Percentiles rank a stretch among this genome's conserved stretches.
Conservation (phyloP, 2,113 vertebrate genomes). For the Saguinus midas region DNA sequence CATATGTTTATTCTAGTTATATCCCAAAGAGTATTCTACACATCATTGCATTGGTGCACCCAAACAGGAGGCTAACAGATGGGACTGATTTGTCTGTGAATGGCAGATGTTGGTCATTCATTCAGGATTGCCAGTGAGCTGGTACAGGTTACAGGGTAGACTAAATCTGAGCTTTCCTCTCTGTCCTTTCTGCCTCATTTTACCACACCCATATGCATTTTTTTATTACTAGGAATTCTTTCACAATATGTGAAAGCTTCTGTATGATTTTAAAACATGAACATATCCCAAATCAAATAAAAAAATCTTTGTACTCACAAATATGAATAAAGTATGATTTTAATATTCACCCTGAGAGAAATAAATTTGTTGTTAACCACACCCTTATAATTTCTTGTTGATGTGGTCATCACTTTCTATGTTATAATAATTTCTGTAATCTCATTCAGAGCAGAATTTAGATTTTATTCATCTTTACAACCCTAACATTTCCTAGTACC, state of each 20-base stretch:
- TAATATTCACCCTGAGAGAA: neutral
- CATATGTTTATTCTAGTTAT: slow-evolving; percentile 56
- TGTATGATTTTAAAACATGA: neutral
- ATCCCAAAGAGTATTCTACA: slow-evolving; percentile 20
- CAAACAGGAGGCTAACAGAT: slow-evolving; percentile 71
- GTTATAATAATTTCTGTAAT: neutral
- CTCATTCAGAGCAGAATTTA: neutral
- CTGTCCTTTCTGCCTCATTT: neutral
- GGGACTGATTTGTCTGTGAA: slow-evolving; percentile 71
- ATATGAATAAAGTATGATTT: neutral
- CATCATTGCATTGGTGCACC: slow-evolving; percentile 48
- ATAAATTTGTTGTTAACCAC: neutral
- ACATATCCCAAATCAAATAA: neutral
- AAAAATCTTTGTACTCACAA: neutral
- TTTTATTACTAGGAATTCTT: neutral
- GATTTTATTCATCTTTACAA: neutral
- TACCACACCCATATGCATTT: neutral
- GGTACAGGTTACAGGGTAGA: neutral
- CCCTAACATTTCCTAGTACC: neutral
- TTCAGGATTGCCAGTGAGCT: slow-evolving; percentile 59
- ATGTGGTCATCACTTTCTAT: neutral
- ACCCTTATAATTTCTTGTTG: neutral
- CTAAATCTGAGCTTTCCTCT: slow-evolving; percentile 21
- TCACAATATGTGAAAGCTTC: neutral
- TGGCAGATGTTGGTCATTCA: slow-evolving; percentile 73